These are phyloP conservation scores for Antrozous pallidus DNA, from an alignment of 2,797 vertebrate genomes.

Conservation along the genomic window DNA sequence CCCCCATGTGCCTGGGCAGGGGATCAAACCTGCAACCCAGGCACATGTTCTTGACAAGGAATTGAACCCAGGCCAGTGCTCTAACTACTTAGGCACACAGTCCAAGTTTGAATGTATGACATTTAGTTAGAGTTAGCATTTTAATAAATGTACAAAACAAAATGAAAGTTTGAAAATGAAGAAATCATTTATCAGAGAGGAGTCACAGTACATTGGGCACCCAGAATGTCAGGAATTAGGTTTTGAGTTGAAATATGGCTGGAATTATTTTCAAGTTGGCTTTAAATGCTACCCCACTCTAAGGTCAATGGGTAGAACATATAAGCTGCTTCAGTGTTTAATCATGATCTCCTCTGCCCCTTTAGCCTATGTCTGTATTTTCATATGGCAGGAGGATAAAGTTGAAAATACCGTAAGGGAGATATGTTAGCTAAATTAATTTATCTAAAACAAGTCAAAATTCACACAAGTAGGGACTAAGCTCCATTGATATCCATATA, in stretches of 20 bases:
- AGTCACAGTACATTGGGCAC: not conserved
- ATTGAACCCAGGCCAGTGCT: no score
- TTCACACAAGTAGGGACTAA: not conserved
- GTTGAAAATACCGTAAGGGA: not conserved
- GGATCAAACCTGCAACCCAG: no score
- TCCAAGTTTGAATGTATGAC: no score
- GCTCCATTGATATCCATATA: no score
- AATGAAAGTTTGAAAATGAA: not conserved
- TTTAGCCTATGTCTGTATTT: not conserved
- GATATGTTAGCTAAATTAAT: not conserved
- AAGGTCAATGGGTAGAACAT: not conserved
- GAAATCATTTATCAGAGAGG: not conserved
- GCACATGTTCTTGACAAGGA: no score
- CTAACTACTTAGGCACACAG: no score
- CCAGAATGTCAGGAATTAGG: not conserved
- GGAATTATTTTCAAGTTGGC: not conserved
- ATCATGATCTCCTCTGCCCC: not conserved
- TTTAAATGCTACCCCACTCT: not conserved
- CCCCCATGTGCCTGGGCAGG: no score
- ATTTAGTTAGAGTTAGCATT: not conserved
- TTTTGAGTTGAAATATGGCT: not conserved
- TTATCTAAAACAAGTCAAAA: not conserved
- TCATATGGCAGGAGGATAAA: not conserved
- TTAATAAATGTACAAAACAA: not conserved
- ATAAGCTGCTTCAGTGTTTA: not conserved